Evolutionary conservation across 2,888 invertebrate genomes (phyloP).

Genomic region (Dioctria linearis): DNA sequence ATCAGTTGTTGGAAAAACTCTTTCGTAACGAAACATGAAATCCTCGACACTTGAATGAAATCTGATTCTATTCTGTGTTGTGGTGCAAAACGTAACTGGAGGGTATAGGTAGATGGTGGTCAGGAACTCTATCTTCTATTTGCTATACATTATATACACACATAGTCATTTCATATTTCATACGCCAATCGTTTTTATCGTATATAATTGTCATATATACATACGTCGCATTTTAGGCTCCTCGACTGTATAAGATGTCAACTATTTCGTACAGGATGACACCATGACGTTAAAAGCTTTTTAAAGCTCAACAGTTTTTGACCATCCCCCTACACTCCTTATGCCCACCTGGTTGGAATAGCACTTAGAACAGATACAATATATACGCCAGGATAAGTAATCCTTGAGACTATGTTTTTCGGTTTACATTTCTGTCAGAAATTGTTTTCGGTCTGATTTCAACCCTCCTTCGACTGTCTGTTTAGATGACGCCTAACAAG

Average conservation of each 20-base stretch:
- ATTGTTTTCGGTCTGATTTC: conserved; percentile 46
- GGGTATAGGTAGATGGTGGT: not conserved
- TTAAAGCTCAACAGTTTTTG: conserved; percentile 48
- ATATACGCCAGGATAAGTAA: conserved; percentile 2
- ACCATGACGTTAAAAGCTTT: conserved; percentile 47
- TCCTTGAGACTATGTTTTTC: conserved; percentile 14
- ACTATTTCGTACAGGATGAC: conserved; percentile 48
- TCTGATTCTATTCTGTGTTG: conserved; percentile 21
- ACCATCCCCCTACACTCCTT: not conserved
- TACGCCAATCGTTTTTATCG: conserved; percentile 26
- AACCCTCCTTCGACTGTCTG: conserved; percentile 27
- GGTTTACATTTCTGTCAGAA: conserved; percentile 29
- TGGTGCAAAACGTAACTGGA: not conserved
- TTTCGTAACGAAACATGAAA: conserved; percentile 52
- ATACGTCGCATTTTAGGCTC: conserved; percentile 10
- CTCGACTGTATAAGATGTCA: conserved; percentile 40
- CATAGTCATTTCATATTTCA: conserved; percentile 23
- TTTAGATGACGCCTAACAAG: conserved; percentile 16
- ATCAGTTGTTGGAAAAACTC: conserved; percentile 55
- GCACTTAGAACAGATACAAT: conserved; percentile 3
- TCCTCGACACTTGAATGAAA: conserved; percentile 50
- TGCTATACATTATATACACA: conserved; percentile 20
- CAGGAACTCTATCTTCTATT: conserved; percentile 15
- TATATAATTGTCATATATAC: conserved; percentile 32
- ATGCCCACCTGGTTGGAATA: not conserved